Conservation (phyloP, 2,888 invertebrate genomes). For the Pachycephus smyrnensis region DNA sequence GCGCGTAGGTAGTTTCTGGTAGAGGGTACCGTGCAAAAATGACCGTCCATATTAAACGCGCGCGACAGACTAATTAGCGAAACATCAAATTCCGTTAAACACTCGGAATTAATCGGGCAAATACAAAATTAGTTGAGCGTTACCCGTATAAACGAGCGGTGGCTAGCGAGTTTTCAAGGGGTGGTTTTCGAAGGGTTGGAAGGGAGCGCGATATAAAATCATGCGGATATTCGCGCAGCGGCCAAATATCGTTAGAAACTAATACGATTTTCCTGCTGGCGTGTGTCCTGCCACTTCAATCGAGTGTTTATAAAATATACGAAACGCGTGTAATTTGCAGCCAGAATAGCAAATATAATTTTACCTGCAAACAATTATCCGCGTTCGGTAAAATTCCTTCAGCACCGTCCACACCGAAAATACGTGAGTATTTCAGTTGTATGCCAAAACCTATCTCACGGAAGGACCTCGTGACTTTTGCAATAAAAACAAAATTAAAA, state of each 20-base stretch:
- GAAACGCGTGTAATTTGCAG: too few species aligned
- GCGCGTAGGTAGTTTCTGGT: neutral
- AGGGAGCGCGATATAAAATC: slow-evolving; percentile 33
- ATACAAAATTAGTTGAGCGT: slow-evolving; percentile 58
- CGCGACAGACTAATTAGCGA: slow-evolving; percentile 61
- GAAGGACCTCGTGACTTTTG: too few species aligned
- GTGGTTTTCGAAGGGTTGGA: neutral
- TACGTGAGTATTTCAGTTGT: too few species aligned
- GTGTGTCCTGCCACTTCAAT: too few species aligned
- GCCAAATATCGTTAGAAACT: slow-evolving; percentile 60
- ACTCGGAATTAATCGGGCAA: slow-evolving; percentile 60
- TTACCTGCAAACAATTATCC: too few species aligned
- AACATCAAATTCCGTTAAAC: slow-evolving; percentile 62
- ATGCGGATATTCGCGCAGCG: slow-evolving; percentile 39
- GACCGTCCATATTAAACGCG: slow-evolving; percentile 27
- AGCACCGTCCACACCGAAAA: too few species aligned
- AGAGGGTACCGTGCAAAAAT: neutral
- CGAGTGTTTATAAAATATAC: too few species aligned
- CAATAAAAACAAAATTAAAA: too few species aligned
- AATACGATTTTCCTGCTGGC: slow-evolving; percentile 50
- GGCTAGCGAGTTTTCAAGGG: slow-evolving; percentile 3
- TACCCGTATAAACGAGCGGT: slow-evolving; percentile 21
- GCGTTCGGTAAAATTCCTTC: too few species aligned
- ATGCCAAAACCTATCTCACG: too few species aligned
- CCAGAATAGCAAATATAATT: too few species aligned